Evolutionary conservation across 2,888 invertebrate species (phyloP).

Genomic region (Shargacucullia verbasci): DNA sequence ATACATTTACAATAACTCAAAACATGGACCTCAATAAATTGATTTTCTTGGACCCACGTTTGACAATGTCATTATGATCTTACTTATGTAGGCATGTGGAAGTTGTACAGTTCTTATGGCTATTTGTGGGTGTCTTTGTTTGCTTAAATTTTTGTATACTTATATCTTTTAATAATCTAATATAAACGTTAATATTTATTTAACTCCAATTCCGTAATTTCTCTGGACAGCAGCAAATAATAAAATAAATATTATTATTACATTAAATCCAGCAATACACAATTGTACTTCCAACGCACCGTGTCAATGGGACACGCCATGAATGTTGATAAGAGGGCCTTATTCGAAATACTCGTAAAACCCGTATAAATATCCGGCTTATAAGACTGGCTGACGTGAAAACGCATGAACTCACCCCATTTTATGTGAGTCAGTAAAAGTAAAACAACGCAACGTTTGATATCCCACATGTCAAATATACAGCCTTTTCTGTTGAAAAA

Average conservation of each 20-base stretch:
- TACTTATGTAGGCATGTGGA: conserved; percentile 24
- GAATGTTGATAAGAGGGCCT: conserved; percentile 53
- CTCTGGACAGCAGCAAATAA: conserved; percentile 6
- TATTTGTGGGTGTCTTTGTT: neutral
- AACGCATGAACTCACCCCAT: conserved; percentile 34
- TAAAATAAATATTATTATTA: no score
- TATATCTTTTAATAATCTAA: no score
- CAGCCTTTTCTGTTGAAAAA: conserved; percentile 27
- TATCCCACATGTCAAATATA: conserved; percentile 33
- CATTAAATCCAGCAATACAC: no score
- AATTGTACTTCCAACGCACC: conserved; percentile 14
- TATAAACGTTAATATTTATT: no score
- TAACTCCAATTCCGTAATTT: no score
- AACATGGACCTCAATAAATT: conserved; percentile 38
- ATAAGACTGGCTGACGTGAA: conserved; percentile 38
- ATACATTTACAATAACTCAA: conserved; percentile 42
- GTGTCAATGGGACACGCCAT: conserved; percentile 55
- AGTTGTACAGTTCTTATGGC: conserved; percentile 7
- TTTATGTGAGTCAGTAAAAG: conserved; percentile 17
- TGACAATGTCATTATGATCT: conserved; percentile 35
- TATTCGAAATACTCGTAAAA: conserved; percentile 61
- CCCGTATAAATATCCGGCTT: conserved; percentile 61
- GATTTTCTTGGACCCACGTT: conserved; percentile 21
- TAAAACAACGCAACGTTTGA: conserved; percentile 26
- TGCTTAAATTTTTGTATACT: neutral